Percentiles rank a stretch among this genome's conserved stretches.
Evolutionary conservation across 2,113 vertebrate species (phyloP).

Genomic region (Nothocercus nigrocapillus): DNA sequence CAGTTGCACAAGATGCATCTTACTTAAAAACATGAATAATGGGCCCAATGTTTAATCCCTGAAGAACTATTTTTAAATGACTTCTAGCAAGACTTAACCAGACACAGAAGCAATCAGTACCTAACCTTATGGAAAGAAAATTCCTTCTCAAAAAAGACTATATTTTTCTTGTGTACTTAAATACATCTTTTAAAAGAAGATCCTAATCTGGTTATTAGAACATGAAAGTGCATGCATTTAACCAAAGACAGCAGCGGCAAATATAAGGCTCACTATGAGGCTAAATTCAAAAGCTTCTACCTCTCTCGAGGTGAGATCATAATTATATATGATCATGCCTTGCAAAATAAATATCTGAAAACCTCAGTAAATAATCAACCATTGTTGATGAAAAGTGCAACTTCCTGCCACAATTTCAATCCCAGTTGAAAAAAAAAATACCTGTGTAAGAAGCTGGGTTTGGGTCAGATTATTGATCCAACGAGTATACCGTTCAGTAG

Average conservation of each 20-base stretch:
- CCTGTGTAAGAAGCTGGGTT: constrained; percentile 92
- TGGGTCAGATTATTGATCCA: constrained; percentile 90
- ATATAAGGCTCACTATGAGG: not conserved
- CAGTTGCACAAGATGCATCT: constrained; percentile 29
- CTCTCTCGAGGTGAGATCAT: not conserved
- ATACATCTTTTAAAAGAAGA: not conserved
- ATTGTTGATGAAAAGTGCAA: not conserved
- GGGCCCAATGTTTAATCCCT: not conserved
- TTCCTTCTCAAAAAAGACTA: not conserved
- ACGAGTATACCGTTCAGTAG: constrained; percentile 92
- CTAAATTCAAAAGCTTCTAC: not conserved
- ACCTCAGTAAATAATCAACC: not conserved
- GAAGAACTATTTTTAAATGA: not conserved
- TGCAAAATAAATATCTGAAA: not conserved
- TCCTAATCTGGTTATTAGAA: not conserved
- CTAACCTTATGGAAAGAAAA: not conserved
- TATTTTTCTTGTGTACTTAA: not conserved
- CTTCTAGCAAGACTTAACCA: not conserved
- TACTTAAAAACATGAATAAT: not conserved
- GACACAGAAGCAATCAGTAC: not conserved
- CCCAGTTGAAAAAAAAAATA: constrained; percentile 37
- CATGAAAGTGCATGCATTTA: not conserved
- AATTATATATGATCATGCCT: not conserved
- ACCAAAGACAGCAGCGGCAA: not conserved
- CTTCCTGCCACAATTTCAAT: not conserved